These are phyloP conservation scores for Chloroceryle amazona DNA, from an alignment of 2,797 vertebrate genomes.

Conservation along the genomic window DNA sequence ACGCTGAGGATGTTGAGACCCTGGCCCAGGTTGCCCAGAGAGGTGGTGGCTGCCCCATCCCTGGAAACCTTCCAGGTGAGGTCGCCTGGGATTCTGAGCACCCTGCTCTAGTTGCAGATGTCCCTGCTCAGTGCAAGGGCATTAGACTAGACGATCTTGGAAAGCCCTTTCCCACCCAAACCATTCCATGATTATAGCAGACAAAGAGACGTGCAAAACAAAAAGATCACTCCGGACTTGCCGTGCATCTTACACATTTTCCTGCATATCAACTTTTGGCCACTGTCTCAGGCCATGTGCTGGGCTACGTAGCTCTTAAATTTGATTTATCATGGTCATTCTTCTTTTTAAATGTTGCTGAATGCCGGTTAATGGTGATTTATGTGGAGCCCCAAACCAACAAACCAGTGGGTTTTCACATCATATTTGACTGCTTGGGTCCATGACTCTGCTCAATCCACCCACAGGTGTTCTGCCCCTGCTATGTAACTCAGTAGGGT, in stretches of 20 bases:
- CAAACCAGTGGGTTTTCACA: neutral
- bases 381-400: neutral
- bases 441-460: neutral
- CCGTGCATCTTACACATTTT: neutral
- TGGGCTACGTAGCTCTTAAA: neutral
- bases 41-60: neutral
- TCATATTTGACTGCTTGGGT: fast-evolving
- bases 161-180: neutral
- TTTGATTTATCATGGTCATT: neutral
- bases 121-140: no score
- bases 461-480: neutral
- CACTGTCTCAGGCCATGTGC: neutral
- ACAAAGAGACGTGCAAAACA: neutral
- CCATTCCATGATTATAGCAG: neutral
- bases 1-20: no score
- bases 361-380: neutral
- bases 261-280: neutral
- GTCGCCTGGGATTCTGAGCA: neutral
- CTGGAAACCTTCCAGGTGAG: no score
- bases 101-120: no score
- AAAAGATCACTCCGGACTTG: neutral
- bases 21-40: neutral
- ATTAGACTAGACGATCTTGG: no score
- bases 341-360: neutral
- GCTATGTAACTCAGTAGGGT: neutral